These are phyloP conservation scores for Stegastes partitus DNA, from an alignment of 2,113 vertebrate genomes.

Conservation along the genomic window DNA sequence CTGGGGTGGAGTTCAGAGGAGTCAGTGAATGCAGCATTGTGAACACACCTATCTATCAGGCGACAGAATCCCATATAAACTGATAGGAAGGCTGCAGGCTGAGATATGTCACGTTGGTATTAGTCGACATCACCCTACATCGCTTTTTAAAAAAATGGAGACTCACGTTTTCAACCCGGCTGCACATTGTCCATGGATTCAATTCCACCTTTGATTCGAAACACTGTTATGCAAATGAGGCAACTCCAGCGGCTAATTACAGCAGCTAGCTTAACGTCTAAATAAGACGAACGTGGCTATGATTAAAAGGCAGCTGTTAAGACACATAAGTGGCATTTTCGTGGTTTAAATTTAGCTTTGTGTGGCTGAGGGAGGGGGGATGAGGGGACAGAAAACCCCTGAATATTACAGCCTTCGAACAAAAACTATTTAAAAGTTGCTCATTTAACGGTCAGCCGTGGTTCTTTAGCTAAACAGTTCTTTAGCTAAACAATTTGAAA, in stretches of 20 bases:
- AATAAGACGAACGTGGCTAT: too few species aligned
- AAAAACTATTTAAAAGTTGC: background rate
- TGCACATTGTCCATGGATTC: background rate
- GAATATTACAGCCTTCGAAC: background rate
- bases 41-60: background rate
- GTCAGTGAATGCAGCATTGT: slow-evolving; percentile 37
- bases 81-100: background rate
- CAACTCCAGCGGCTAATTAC: background rate
- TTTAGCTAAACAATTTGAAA: background rate
- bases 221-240: background rate
- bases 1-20: background rate
- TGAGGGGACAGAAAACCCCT: background rate
- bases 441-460: background rate
- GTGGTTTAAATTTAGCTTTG: slow-evolving; percentile 17
- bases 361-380: background rate
- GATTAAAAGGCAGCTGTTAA: too few species aligned
- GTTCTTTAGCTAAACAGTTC: background rate
- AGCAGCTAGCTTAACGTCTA: too few species aligned
- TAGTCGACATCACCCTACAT: background rate
- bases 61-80: background rate
- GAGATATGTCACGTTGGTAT: background rate
- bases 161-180: background rate
- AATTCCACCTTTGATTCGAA: too few species aligned
- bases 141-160: fast-evolving
- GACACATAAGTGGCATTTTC: too few species aligned